phyloP scores from a whole-genome alignment of 1,140 invertebrate genomes.

The Cydia splendana region DNA sequence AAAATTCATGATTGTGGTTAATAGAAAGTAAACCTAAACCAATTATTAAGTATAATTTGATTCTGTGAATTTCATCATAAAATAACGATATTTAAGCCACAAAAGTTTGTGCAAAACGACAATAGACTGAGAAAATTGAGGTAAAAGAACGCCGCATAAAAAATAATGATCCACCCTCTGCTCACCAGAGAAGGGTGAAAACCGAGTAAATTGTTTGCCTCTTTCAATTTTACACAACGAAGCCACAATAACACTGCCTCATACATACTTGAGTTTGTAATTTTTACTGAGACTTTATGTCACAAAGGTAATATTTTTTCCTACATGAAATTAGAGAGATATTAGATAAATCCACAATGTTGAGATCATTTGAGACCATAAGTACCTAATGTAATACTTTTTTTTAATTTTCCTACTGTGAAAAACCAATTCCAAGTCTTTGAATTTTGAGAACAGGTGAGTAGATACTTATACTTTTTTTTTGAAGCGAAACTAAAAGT shows the following conservation, averaged over 20 bases:
- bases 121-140: conserved; percentile 66
- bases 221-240: conserved; percentile 65
- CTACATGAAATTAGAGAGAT: background rate
- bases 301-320: background rate
- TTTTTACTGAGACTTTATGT: background rate
- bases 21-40: background rate
- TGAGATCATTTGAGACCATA: too few relatives aligned
- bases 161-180: conserved; percentile 66
- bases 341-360: background rate
- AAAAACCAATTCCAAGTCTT: too few relatives aligned
- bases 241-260: conserved; percentile 41
- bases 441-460: too few relatives aligned
- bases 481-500: too few relatives aligned
- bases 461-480: too few relatives aligned
- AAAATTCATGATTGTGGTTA: background rate
- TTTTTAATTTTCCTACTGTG: too few relatives aligned
- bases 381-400: too few relatives aligned
- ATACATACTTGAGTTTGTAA: conserved; percentile 24
- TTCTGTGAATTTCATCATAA: background rate
- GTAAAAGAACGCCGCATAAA: conserved; percentile 66
- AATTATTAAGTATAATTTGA: background rate
- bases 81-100: conserved; percentile 48
- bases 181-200: conserved; percentile 48
- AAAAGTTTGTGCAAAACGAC: conserved; percentile 66
- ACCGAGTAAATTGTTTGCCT: conserved; percentile 68